Base-by-base conservation (phyloP, 2,113 vertebrate species). In the Agapornis roseicollis region DNA sequence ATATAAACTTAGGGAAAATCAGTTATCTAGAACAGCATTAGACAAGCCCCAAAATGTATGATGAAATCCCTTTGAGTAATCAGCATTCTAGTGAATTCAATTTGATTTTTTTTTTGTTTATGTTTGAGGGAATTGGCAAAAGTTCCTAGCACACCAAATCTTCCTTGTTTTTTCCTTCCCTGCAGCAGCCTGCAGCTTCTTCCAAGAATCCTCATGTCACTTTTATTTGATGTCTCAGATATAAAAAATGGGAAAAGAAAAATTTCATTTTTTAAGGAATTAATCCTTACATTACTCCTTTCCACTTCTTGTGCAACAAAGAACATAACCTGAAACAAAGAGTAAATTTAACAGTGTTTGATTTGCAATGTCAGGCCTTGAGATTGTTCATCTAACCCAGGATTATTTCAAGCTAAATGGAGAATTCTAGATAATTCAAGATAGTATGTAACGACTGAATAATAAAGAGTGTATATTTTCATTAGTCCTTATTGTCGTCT, bases 21-120 rank as follows among this genome's bases (percentile, higher is more conserved):
- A 92, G 22, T 86, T 92, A 49, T 63, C 64, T 78, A 77, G 20
- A 83, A 28, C 13, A 92, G 37, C 10, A 5, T 91, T 95, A 80
- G 60, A 58, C n/a, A 90, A 88, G 35, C 58, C 31, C 25, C 56
- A 39, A 46, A 90, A 80, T 56, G 15, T 41, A 41, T 64, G 10
- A 64, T 86, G 17, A 68, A 83, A 90, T 63, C 79, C 85, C 15
- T 73, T 52, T 78, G 89, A 71, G 85, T 94, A 90, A 85, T 89
- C 35, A 86, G 13, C 68, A 68, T 64, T 35, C 64, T 74, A 68
- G 50, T 66, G 33, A 89, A 76, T 84, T 93, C 16, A 1, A 31
- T 94, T 83, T 77, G 27, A 53, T 27, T 1, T 61, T 25, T 49
- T 24, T 33, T 58, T 94, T 94, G 9, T 82, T 91, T 77, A 10